These are phyloP conservation scores for Drosophila azteca DNA, from an alignment of 1,140 invertebrate species.

Conservation along the genomic window DNA sequence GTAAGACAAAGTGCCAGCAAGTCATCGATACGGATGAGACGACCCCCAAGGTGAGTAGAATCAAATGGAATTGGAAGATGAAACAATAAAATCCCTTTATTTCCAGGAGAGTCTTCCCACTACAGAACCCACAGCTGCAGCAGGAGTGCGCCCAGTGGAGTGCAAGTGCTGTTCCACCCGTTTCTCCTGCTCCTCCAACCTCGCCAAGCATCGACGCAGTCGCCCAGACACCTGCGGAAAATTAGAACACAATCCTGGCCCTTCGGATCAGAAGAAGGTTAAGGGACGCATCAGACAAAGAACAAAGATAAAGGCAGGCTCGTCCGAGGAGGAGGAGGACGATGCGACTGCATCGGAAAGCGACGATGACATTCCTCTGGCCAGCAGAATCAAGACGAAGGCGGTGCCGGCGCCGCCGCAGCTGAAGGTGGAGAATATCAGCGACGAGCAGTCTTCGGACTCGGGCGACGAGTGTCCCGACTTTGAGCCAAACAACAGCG, in stretches of 20 bases:
- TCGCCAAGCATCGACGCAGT: slow-evolving; percentile 83
- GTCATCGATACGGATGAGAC: slow-evolving; percentile 52
- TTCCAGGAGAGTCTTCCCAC: not conserved
- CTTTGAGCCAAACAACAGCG: slow-evolving; percentile 68
- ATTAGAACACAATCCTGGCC: slow-evolving; percentile 59
- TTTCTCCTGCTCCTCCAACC: slow-evolving; percentile 84
- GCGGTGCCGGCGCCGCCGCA: slow-evolving; percentile 9
- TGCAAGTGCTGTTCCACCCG: slow-evolving; percentile 82
- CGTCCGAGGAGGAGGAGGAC: slow-evolving; percentile 10
- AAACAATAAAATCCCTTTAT: too few relatives aligned
- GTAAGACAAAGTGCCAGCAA: slow-evolving; percentile 70
- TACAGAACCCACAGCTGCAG: not conserved
- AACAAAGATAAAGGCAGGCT: slow-evolving; percentile 26
- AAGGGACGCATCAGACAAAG: too few relatives aligned
- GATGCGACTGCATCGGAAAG: slow-evolving; percentile 33
- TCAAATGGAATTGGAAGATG: too few relatives aligned
- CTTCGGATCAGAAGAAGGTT: slow-evolving; percentile 13
- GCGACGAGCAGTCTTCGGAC: slow-evolving; percentile 54
- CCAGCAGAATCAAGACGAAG: slow-evolving; percentile 59
- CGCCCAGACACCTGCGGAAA: slow-evolving; percentile 83
- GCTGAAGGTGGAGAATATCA: slow-evolving; percentile 59
- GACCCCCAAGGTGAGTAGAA: slow-evolving; percentile 9
- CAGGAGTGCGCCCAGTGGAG: slow-evolving; percentile 78
- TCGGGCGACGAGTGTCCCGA: slow-evolving; percentile 73
- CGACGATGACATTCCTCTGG: slow-evolving; percentile 68